Evolutionary conservation across 2,113 vertebrate genomes (phyloP).

Genomic region (Lepisosteus oculatus): DNA sequence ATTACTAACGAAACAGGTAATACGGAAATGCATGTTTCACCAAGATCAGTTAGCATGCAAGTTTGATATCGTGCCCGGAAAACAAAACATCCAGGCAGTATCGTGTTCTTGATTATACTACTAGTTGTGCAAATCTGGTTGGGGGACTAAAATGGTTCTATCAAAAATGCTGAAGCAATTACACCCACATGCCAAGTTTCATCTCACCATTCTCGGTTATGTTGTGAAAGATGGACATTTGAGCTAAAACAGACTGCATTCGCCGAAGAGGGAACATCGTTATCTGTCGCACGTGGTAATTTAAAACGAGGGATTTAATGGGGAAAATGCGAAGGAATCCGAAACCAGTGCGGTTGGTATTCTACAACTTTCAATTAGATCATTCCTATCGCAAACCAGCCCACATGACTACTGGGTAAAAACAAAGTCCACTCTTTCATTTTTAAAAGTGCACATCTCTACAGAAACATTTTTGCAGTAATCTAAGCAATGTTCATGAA

Average conservation of each 20-base stretch:
- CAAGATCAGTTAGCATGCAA: no score
- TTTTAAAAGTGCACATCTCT: no score
- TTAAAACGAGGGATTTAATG: not conserved
- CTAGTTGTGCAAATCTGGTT: no score
- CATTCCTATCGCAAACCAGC: slow-evolving; percentile 3
- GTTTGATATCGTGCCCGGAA: no score
- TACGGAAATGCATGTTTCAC: slow-evolving; percentile 1
- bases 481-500: no score
- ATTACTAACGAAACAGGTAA: not conserved
- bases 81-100: no score
- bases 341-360: not conserved
- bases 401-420: not conserved
- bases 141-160: no score
- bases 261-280: no score
- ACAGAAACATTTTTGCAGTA: no score
- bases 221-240: not conserved
- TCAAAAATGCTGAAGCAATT: no score
- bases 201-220: not conserved
- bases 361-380: not conserved
- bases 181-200: no score
- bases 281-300: not conserved
- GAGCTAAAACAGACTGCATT: not conserved
- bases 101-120: no score
- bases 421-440: not conserved
- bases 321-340: not conserved